Base-by-base conservation (phyloP, 1,140 invertebrate genomes). In the Helicoverpa armigera region DNA sequence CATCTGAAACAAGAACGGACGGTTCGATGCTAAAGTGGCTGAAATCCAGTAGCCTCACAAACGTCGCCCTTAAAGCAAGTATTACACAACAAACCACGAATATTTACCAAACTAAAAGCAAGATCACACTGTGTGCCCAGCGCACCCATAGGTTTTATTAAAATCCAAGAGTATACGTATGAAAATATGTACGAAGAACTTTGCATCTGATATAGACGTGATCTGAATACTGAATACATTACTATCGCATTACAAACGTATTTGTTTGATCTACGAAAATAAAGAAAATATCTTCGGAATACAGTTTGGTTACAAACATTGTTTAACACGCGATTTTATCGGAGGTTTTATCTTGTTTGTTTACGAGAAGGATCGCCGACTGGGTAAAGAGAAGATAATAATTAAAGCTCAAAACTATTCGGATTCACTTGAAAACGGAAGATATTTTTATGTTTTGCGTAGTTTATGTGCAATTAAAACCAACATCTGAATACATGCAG, bases 201-300 rank as follows among this genome's bases (percentile, higher is more conserved):
- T 75, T 77, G 74, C 77, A 82, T 80, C 84, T 82, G 81, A 63
- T 82, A 74, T 81, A 81, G 75, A 88, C 83, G 88, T 85, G 85
- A 75, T 78, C 48, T 69, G 86, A 89, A 85, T 89, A 67, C 85
- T 83, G 84, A 89, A 86, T 83, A 84, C 82, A 83, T 87, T 87
- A 87, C 87, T 84, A 85, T 86, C 81, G 73, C 75, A 85, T 87
- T 84, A 86, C 83, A 83, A 88, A 89, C 85, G 87, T 83, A 87
- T 86, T 87, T 82, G 77, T 84, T 83, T 84, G 82, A 83, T 81
- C 81, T 81, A 79, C 79, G 81, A 87, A 75, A 75, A 75, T 75
- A 75, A 61, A 60, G 16, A 50, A 75, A 60, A 61, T 61, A 61
- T 54, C n/a, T 73, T 73, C 10, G 5, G 54, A 31, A 75, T 48